Evolutionary conservation across 2,113 vertebrate species (phyloP).

Genomic region (Bucco capensis): DNA sequence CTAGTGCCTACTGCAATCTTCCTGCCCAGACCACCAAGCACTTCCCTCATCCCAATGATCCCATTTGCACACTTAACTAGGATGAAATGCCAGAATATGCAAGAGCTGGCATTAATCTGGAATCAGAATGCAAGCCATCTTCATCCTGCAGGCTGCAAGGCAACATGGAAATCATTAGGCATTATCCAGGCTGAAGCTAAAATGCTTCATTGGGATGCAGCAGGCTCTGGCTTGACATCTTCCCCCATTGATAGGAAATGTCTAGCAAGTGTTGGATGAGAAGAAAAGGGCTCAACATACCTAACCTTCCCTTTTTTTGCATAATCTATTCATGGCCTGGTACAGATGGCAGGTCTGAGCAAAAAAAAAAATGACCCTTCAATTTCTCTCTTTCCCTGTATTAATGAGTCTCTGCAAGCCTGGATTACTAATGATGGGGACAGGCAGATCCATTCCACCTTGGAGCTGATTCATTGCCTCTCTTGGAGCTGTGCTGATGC

Average conservation of each 20-base stretch:
- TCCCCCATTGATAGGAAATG: neutral
- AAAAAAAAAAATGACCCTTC: neutral
- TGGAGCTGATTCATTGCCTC: neutral
- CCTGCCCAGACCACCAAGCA: neutral
- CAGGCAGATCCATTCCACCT: neutral
- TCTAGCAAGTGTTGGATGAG: constrained; percentile 27
- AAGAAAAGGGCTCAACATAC: neutral
- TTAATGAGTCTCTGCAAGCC: neutral
- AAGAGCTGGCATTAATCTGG: neutral
- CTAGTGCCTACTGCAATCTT: constrained; percentile 8
- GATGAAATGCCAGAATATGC: neutral
- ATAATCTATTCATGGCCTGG: neutral
- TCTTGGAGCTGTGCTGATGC: neutral
- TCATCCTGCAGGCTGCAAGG: neutral
- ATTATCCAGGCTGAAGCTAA: neutral
- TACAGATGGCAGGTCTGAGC: neutral
- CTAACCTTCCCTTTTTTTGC: neutral
- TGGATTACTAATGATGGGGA: neutral
- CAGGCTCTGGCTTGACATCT: neutral
- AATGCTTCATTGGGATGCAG: constrained; percentile 2
- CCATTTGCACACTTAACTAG: neutral
- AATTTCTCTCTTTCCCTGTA: neutral
- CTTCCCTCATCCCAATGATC: neutral
- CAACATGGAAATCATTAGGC: neutral
- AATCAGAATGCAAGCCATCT: constrained; percentile 4